These are phyloP conservation scores for Solen grandis DNA, from an alignment of 1,140 invertebrate species.

Conservation along the genomic window DNA sequence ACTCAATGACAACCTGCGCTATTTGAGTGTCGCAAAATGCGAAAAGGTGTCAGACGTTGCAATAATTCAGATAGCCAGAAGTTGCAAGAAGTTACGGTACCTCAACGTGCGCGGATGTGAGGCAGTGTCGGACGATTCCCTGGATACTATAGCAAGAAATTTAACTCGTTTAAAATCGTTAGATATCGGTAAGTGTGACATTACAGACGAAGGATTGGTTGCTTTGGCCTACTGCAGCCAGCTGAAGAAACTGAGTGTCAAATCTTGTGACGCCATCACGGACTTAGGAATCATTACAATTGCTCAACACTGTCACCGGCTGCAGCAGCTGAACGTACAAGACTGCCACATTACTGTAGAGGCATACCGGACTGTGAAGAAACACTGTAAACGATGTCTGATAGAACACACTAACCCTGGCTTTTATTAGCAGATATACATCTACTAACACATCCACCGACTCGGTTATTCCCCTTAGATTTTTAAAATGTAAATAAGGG, in stretches of 20 bases:
- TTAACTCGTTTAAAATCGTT: conserved; percentile 91
- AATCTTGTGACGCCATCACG: conserved; percentile 93
- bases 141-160: conserved; percentile 90
- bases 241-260: conserved; percentile 92
- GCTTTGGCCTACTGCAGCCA: conserved; percentile 94
- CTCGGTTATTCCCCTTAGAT: no score
- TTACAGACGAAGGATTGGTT: conserved; percentile 92
- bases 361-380: conserved; percentile 94
- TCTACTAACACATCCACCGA: no score
- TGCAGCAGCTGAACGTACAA: conserved; percentile 87
- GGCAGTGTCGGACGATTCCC: conserved; percentile 93
- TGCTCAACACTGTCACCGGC: conserved; percentile 88
- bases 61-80: conserved; percentile 91
- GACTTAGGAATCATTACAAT: conserved; percentile 92
- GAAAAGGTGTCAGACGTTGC: conserved; percentile 94
- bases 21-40: conserved; percentile 95
- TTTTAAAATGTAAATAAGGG: no score
- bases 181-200: conserved; percentile 95
- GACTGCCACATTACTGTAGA: conserved; percentile 92
- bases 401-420: conserved; percentile 97
- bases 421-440: conserved; percentile 89
- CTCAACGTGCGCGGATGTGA: conserved; percentile 95
- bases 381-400: conserved; percentile 93
- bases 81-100: conserved; percentile 94
- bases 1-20: conserved; percentile 90